phyloP scores from a whole-genome alignment of 2,797 vertebrate genomes.

The Acrocephalus scirpaceus region DNA sequence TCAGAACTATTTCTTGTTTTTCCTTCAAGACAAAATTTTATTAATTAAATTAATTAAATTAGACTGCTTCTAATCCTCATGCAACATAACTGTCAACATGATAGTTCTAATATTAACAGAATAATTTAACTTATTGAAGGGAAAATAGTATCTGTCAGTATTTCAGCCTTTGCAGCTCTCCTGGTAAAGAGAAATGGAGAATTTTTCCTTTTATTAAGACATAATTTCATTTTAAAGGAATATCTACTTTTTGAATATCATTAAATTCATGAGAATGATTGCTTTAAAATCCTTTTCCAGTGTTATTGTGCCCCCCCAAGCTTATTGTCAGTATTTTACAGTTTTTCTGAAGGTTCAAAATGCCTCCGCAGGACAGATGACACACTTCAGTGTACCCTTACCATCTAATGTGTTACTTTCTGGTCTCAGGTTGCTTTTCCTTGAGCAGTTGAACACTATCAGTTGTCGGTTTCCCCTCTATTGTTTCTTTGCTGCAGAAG shows the following conservation, averaged over 20 bases:
- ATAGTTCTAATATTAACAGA: neutral
- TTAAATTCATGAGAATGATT: neutral
- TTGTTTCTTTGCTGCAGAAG: conserved; percentile 84
- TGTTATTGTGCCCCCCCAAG: neutral
- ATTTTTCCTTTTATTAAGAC: neutral
- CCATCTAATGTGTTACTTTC: conserved; percentile 55
- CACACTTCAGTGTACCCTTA: conserved; percentile 32
- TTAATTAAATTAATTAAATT: neutral
- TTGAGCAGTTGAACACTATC: conserved; percentile 74
- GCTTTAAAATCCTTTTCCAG: neutral
- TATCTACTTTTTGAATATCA: neutral
- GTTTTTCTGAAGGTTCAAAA: conserved; percentile 53
- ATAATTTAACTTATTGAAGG: neutral
- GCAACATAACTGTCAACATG: neutral
- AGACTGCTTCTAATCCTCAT: neutral
- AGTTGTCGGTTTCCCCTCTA: conserved; percentile 79
- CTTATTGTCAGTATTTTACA: conserved; percentile 45
- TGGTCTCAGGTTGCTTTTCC: conserved; percentile 75
- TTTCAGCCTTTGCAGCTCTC: neutral
- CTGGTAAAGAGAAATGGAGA: neutral
- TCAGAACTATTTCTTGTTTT: neutral
- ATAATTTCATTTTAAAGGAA: neutral
- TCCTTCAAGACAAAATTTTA: neutral
- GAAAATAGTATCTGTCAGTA: neutral
- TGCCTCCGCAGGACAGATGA: conserved; percentile 60